Evolutionary conservation across 2,797 vertebrate genomes (phyloP), one percentile per base, ranked within the genome.

Genomic region (Takifugu ocellatus): DNA sequence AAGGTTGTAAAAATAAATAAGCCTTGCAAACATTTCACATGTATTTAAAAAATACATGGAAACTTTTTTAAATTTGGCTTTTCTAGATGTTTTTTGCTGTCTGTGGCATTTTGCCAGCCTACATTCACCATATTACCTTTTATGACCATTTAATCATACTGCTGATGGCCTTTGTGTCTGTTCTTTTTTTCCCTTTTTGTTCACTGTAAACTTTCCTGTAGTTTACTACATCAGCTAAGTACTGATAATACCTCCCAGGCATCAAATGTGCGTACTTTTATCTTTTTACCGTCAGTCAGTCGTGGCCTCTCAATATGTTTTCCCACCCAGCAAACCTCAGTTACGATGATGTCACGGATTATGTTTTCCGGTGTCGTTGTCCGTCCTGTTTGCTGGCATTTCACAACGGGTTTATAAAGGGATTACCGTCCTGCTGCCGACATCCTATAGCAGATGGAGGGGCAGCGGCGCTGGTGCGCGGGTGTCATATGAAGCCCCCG

Each of bases 401-500:
- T 75, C n/a, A 56, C 24, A 26, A 59, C 56, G 61, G 59, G 27
- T 71, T 83, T 71, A 66, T 50, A 51, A 61, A 63, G 36, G 73
- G 70, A 76, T 79, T 75, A 66, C 12, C 39, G 27, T 48, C 55
- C 45, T 52, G 64, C 65, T 66, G 68, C 48, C 58, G 65, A 70
- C 54, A 66, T 58, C 33, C 56, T 68, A 51, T 39, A 64, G 58
- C 51, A 66, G 56, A 58, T 27, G 0, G 36, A 59, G n/a, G 31
- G 25, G 25, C 49, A 25, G 25, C 24, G 10, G 21, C 14, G 16
- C 17, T 33, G 31, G 17, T 55, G 55, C 67, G 54, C 15, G 0
- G 51, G 63, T 73, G 72, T 78, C 42, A 81, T 72, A 73, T 78
- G 71, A 86, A 71, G 80, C 67, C 70, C 52, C 71, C 47, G 48